These are phyloP conservation scores for Rafetus swinhoei DNA, from an alignment of 2,113 vertebrate genomes.

Conservation along the genomic window DNA sequence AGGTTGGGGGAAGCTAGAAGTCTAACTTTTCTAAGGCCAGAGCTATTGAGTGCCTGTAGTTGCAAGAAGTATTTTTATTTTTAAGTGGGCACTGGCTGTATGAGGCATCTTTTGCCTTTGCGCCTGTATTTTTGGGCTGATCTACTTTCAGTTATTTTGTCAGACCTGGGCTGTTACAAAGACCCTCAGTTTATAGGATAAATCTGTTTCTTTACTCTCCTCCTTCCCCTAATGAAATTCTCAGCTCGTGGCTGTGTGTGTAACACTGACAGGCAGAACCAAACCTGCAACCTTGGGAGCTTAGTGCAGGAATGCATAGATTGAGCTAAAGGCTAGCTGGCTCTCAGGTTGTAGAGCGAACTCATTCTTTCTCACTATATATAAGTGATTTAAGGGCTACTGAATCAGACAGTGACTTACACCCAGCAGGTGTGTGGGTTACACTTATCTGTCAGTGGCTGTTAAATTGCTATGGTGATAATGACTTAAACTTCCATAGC, in stretches of 20 bases:
- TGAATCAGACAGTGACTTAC: too few relatives aligned
- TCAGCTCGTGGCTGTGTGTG: not conserved
- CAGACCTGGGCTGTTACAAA: not conserved
- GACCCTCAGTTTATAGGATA: not conserved
- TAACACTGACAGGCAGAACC: too few relatives aligned
- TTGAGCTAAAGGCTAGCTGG: too few relatives aligned
- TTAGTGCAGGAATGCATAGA: too few relatives aligned
- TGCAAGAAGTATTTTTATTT: not conserved
- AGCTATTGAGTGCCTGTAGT: not conserved
- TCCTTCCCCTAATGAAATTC: not conserved
- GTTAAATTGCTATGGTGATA: not conserved
- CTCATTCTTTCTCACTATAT: too few relatives aligned
- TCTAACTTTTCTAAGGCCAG: not conserved
- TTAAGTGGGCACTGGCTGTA: not conserved
- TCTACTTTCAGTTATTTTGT: not conserved
- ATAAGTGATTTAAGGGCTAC: too few relatives aligned
- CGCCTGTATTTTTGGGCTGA: not conserved
- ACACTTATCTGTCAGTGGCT: not conserved
- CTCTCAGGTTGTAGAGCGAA: too few relatives aligned
- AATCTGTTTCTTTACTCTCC: not conserved
- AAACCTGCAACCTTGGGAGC: too few relatives aligned
- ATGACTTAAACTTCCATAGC: not conserved
- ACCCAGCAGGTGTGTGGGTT: too few relatives aligned
- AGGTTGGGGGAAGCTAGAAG: not conserved
- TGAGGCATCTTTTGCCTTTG: not conserved